Conservation (phyloP, 2,797 vertebrate genomes). For the Falco rusticolus region DNA sequence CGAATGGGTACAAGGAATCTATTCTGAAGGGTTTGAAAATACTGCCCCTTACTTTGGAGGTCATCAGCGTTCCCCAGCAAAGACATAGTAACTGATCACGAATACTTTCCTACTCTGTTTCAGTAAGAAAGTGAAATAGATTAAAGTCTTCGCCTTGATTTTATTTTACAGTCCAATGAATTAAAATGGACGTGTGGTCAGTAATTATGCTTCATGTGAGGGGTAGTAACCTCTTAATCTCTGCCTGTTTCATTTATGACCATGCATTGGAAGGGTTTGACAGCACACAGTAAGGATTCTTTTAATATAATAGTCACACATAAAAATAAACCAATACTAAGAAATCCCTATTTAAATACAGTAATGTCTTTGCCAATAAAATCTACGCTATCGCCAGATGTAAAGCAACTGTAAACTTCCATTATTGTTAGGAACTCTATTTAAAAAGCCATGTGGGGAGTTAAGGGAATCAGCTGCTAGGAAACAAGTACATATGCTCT, state of each 20-base stretch:
- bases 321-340: background rate
- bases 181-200: background rate
- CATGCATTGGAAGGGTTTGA: background rate
- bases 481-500: background rate
- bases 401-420: constrained; percentile 14
- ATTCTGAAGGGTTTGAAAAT: background rate
- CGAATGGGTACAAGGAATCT: background rate
- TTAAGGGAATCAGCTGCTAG: constrained; percentile 43
- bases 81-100: background rate
- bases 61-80: background rate
- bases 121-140: background rate
- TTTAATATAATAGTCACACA: background rate
- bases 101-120: background rate
- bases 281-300: background rate
- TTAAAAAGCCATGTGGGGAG: constrained; percentile 2
- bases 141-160: background rate
- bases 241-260: background rate
- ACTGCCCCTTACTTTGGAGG: background rate
- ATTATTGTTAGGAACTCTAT: constrained; percentile 8
- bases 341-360: background rate
- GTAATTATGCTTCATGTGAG: background rate
- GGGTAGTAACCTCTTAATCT: background rate
- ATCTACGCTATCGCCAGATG: background rate
- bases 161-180: background rate
- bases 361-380: background rate